Evolutionary conservation across 2,113 vertebrate genomes (phyloP), one percentile per base, ranked within the genome.

Genomic region (Nesoenas mayeri): DNA sequence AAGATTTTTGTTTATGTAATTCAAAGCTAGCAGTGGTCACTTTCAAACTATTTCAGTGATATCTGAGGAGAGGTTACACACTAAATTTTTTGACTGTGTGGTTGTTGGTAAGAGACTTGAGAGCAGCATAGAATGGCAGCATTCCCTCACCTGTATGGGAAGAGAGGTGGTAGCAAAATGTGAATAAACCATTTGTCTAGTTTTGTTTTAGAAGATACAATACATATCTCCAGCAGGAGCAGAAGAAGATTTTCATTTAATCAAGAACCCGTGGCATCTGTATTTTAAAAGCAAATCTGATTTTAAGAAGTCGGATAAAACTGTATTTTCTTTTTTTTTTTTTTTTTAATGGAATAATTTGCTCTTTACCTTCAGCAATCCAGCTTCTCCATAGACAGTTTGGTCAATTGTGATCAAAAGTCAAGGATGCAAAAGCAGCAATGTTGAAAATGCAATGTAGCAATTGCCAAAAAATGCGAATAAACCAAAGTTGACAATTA

Each of bases 401-500:
- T 75, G 66, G 6, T 14, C 62, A 70, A 82, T 10, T 32, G 0
- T 36, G 24, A 57, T 20, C 20, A 42, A 53, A 62, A 75, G 44
- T 25, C 54, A 2, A 28, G 42, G 8, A 4, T n/a, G n/a, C 28
- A 44, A 91, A 83, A 67, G 25, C 15, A 70, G 17, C 11, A 38
- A 18, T 54, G 38, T 8, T 82, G 48, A 47, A 85, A 91, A 83
- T 26, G 10, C 6, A 53, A 51, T 69, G 19, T 60, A 53, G 21
- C 47, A n/a, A n/a, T 15, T 69, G 34, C 12, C 32, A 4, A 36
- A 51, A 84, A 92, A 40, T 29, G 16, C 29, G 72, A 16, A 34
- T 34, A 72, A 70, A 32, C 3, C 14, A 6, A 73, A 67, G 9
- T 29, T 1, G 1, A 10, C 1, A 0, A 56, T 47, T 58, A 54